Evolutionary conservation across 2,888 invertebrate genomes (phyloP).

Genomic region (Ochropleura leucogaster): DNA sequence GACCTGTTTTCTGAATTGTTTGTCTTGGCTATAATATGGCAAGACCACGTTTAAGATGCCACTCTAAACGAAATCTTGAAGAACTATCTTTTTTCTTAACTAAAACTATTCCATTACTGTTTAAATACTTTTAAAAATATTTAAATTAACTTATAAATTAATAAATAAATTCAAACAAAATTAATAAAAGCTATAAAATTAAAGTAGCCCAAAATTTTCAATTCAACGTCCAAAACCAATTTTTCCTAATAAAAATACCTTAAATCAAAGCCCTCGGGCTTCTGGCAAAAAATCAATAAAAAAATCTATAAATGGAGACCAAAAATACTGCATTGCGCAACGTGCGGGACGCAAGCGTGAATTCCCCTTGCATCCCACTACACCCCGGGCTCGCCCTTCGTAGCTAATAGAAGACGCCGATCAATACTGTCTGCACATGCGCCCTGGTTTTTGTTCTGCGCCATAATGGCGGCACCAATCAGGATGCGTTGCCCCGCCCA

Average conservation of each 20-base stretch:
- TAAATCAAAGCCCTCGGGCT: neutral
- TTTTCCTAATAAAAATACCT: neutral
- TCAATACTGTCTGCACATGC: conserved; percentile 47
- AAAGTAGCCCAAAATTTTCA: neutral
- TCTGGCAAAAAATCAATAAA: conserved; percentile 2
- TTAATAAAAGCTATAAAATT: neutral
- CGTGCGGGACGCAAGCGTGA: conserved; percentile 19
- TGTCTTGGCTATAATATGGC: conserved; percentile 9
- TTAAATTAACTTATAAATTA: neutral
- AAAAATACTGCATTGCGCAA: neutral
- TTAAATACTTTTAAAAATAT: neutral
- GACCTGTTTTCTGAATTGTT: conserved; percentile 14
- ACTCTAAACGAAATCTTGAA: neutral
- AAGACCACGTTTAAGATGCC: conserved; percentile 1
- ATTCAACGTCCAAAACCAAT: neutral
- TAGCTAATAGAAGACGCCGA: conserved; percentile 4
- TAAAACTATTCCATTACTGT: conserved; percentile 41
- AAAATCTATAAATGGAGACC: neutral
- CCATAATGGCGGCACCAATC: neutral
- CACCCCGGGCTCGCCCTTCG: neutral
- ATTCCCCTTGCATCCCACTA: neutral
- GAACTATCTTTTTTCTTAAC: neutral
- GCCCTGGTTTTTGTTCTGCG: conserved; percentile 8
- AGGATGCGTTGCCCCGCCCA: conserved; percentile 14
- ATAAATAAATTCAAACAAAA: neutral